phyloP scores from a whole-genome alignment of 2,113 vertebrate genomes.

The Talpa occidentalis region DNA sequence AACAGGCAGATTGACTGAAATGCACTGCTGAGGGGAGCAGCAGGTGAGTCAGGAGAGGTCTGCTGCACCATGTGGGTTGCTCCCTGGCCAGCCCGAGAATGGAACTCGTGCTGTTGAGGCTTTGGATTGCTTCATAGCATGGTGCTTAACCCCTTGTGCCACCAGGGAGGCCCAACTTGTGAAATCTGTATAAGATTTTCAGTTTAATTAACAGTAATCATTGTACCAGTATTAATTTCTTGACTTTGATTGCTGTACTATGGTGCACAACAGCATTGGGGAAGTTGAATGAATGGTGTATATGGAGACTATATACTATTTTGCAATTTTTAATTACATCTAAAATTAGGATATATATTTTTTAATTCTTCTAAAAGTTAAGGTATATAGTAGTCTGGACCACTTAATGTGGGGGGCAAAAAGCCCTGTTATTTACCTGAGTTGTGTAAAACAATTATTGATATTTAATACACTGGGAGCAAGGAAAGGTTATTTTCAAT shows the following conservation, averaged over 20 bases:
- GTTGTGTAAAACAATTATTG: neutral
- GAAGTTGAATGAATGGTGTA: neutral
- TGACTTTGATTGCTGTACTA: neutral
- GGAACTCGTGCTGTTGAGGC: too few species aligned
- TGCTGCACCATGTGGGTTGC: too few species aligned
- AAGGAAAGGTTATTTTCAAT: constrained; percentile 20
- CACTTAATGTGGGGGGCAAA: neutral
- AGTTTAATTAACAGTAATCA: constrained; percentile 39
- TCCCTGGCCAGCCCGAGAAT: too few species aligned
- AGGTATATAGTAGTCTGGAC: neutral
- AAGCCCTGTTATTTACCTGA: neutral
- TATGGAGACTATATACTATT: neutral
- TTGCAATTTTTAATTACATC: neutral
- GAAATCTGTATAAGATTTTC: neutral
- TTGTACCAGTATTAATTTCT: constrained; percentile 12
- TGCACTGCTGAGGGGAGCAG: too few species aligned
- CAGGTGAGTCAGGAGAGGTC: too few species aligned
- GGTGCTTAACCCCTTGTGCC: too few species aligned
- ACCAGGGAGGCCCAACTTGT: too few species aligned
- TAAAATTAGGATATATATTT: neutral
- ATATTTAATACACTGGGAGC: neutral
- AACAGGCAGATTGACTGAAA: too few species aligned
- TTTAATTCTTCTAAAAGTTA: neutral
- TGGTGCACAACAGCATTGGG: neutral
- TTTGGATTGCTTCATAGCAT: too few species aligned